Conservation (phyloP, 1,140 invertebrate genomes). For the Vollenhovia emeryi region DNA sequence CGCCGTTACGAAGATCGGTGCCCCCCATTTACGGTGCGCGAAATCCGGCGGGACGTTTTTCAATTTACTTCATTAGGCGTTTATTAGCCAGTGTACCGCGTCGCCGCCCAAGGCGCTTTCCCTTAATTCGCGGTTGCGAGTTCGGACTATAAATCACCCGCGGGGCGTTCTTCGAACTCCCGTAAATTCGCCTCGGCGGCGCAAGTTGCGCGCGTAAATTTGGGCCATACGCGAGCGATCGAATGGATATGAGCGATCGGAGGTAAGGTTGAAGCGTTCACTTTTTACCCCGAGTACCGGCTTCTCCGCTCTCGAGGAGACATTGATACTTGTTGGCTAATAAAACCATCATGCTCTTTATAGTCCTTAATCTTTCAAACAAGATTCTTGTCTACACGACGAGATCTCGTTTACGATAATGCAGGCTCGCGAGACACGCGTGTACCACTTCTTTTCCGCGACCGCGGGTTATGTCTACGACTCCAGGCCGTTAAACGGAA, state of each 20-base stretch:
- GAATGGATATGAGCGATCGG: not conserved
- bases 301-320: not conserved
- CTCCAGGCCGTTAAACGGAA: slow-evolving; percentile 34
- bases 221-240: slow-evolving; percentile 10
- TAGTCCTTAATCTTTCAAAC: slow-evolving; percentile 43
- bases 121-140: slow-evolving; percentile 34
- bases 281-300: not conserved
- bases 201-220: slow-evolving; percentile 26
- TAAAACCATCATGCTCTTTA: slow-evolving; percentile 8
- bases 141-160: slow-evolving; percentile 33
- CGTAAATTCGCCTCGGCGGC: slow-evolving; percentile 1
- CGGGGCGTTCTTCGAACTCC: slow-evolving; percentile 32
- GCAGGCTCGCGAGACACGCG: slow-evolving; percentile 4
- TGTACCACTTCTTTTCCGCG: not conserved
- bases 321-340: not conserved
- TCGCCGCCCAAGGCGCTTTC: not conserved
- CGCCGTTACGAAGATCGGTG: slow-evolving; percentile 12
- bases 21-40: not conserved
- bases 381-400: slow-evolving; percentile 29
- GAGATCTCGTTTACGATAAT: slow-evolving; percentile 49
- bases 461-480: slow-evolving; percentile 19
- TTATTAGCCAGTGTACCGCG: slow-evolving; percentile 38
- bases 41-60: slow-evolving; percentile 2
- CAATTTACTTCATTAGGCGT: slow-evolving; percentile 44
- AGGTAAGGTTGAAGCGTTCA: not conserved